Conservation (phyloP, 2,113 vertebrate genomes). For the Bubo bubo region DNA sequence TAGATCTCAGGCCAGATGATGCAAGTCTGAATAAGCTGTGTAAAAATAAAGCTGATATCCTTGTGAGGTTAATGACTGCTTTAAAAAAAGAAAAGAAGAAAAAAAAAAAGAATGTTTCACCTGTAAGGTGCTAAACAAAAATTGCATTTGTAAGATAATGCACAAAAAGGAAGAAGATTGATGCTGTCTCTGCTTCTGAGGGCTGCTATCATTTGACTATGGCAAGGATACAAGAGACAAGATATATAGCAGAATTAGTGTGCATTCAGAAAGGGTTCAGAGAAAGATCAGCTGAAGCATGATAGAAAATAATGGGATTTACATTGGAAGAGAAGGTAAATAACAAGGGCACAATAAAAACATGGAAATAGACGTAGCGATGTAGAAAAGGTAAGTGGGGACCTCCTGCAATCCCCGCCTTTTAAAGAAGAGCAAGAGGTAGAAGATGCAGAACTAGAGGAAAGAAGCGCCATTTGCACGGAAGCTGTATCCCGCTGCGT, state of each 20-base stretch:
- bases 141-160: background rate
- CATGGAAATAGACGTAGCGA: background rate
- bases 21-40: constrained; percentile 3
- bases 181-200: background rate
- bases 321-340: background rate
- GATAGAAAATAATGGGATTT: background rate
- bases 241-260: background rate
- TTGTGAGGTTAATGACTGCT: background rate
- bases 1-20: constrained; percentile 8
- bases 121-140: background rate
- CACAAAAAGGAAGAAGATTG: background rate
- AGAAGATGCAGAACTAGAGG: background rate
- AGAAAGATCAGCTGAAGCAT: background rate
- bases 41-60: constrained; percentile 16
- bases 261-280: background rate
- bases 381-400: background rate
- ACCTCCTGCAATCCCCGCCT: background rate
- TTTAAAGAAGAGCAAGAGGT: background rate
- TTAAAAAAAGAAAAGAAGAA: background rate
- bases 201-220: background rate
- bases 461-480: fast-evolving
- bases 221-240: background rate
- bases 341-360: background rate
- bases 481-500: background rate
- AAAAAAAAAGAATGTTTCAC: background rate